Conservation (phyloP, 2,113 vertebrate genomes). For the Xyliphius kryptos region DNA sequence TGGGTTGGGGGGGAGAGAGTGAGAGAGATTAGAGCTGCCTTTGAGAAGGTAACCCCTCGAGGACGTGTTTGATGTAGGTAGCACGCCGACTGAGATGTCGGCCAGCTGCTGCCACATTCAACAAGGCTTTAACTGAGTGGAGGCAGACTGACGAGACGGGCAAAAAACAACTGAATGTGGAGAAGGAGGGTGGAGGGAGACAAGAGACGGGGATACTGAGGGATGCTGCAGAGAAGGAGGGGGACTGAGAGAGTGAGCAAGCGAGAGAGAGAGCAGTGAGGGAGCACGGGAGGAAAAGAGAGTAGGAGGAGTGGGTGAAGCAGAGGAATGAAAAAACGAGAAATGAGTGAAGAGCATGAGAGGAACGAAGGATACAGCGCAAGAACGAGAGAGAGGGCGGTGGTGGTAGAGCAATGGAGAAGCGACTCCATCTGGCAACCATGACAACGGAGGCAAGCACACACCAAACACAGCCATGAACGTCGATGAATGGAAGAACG, state of each 20-base stretch:
- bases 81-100: too few species aligned
- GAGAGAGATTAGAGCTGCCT: background rate
- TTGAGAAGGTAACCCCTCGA: background rate
- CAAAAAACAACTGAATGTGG: constrained; percentile 29
- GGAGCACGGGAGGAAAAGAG: too few species aligned
- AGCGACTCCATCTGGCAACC: constrained; percentile 37
- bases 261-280: too few species aligned
- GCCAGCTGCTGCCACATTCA: too few species aligned
- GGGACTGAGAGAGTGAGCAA: constrained; percentile 4
- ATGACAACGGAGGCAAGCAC: constrained; percentile 43
- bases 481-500: background rate
- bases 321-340: constrained; percentile 7
- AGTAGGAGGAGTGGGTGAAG: constrained; percentile 25
- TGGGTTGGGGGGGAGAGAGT: too few species aligned
- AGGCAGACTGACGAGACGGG: constrained; percentile 19
- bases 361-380: background rate
- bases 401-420: constrained; percentile 15
- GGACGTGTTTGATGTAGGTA: background rate
- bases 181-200: constrained; percentile 12
- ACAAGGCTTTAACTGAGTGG: constrained; percentile 15
- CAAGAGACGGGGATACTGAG: background rate
- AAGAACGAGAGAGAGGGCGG: constrained; percentile 6
- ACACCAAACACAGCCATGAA: constrained; percentile 30
- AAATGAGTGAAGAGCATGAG: background rate
- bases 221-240: constrained; percentile 28